Evolutionary conservation across 2,888 invertebrate genomes (phyloP).

Genomic region (Drosophila maculinotata): DNA sequence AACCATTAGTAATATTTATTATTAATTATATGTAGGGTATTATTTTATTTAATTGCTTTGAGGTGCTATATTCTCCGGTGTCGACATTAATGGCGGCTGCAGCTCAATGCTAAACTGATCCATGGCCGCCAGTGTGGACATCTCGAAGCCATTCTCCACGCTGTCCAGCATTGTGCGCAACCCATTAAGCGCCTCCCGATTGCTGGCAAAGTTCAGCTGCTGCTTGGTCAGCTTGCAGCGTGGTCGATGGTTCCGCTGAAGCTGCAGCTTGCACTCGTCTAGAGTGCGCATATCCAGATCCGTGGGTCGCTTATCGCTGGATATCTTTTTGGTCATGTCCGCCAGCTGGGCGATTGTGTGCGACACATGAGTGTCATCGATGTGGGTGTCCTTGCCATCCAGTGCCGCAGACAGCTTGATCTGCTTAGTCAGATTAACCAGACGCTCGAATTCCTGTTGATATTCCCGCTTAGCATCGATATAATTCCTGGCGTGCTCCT

Average conservation of each 20-base stretch:
- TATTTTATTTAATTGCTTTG: neutral
- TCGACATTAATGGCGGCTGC: constrained; percentile 14
- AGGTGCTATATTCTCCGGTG: neutral
- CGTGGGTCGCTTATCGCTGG: constrained; percentile 53
- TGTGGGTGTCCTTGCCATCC: constrained; percentile 2
- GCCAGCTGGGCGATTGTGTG: constrained; percentile 27
- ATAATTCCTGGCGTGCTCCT: constrained; percentile 71
- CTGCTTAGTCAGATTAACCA: constrained; percentile 57
- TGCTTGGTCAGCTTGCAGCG: constrained; percentile 33
- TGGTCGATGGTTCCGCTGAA: constrained; percentile 25
- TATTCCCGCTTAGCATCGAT: constrained; percentile 74
- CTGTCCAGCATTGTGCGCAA: constrained; percentile 59
- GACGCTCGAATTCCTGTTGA: constrained; percentile 51
- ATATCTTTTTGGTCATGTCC: constrained; percentile 43
- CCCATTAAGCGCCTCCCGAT: constrained; percentile 60
- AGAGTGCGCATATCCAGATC: constrained; percentile 52
- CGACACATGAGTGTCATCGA: constrained; percentile 35
- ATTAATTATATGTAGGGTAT: no score
- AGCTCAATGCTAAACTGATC: constrained; percentile 66
- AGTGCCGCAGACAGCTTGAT: constrained; percentile 52
- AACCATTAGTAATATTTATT: no score
- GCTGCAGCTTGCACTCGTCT: constrained; percentile 25
- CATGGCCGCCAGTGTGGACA: constrained; percentile 63
- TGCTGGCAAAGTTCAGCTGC: constrained; percentile 52
- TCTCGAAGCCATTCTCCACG: constrained; percentile 70